phyloP scores from a whole-genome alignment of 2,888 invertebrate species.

The Melanargia galathea region DNA sequence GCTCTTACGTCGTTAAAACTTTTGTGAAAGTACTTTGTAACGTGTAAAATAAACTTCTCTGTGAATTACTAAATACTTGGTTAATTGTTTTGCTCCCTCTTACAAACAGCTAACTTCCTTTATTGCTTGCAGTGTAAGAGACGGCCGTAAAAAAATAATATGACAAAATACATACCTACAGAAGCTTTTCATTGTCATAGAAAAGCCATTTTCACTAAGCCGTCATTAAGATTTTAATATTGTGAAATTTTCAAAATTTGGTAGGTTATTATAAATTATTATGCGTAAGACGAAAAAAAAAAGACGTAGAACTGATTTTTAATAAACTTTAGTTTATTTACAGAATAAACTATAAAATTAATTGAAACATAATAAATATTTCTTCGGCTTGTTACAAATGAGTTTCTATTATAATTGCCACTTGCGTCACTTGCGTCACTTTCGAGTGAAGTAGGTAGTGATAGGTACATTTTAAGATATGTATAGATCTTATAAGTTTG shows the following conservation, averaged over 20 bases:
- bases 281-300: too few relatives aligned
- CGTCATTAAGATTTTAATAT: too few relatives aligned
- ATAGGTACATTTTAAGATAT: too few relatives aligned
- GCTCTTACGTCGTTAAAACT: slow-evolving; percentile 23
- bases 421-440: too few relatives aligned
- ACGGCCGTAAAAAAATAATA: background rate
- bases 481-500: background rate
- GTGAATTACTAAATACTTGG: slow-evolving; percentile 60
- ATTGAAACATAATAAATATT: background rate
- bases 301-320: too few relatives aligned
- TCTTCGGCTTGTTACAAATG: too few relatives aligned
- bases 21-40: slow-evolving; percentile 29
- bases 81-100: slow-evolving; percentile 60
- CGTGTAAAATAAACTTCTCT: slow-evolving; percentile 43
- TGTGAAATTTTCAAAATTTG: too few relatives aligned
- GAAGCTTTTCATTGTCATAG: background rate
- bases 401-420: too few relatives aligned
- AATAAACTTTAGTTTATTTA: background rate
- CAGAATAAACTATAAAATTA: background rate
- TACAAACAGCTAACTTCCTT: slow-evolving; percentile 62
- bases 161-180: background rate
- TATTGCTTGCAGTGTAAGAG: slow-evolving; percentile 45
- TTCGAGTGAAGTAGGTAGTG: too few relatives aligned
- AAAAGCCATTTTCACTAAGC: background rate
- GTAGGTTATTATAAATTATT: too few relatives aligned